phyloP scores from a whole-genome alignment of 1,140 invertebrate species.

The Carposina sasakii region DNA sequence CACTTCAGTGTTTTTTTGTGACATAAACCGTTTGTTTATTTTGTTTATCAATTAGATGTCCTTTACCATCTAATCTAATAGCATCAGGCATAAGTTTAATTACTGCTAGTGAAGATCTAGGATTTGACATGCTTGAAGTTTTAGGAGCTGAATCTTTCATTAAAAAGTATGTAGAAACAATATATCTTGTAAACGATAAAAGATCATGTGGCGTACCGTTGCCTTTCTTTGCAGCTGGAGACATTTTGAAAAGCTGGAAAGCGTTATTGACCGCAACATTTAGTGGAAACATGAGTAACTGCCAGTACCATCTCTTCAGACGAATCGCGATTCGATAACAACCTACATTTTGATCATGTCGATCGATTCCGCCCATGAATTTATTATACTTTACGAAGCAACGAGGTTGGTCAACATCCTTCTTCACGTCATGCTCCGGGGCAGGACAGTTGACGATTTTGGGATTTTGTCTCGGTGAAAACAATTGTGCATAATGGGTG shows the following conservation, averaged over 20 bases:
- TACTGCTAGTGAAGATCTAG: slow-evolving; percentile 10
- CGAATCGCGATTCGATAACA: slow-evolving; percentile 40
- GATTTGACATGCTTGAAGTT: slow-evolving; percentile 6
- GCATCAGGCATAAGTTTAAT: slow-evolving; percentile 7
- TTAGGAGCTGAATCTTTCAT: slow-evolving; percentile 12
- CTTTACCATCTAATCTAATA: slow-evolving; percentile 9
- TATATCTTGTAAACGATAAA: slow-evolving; percentile 15
- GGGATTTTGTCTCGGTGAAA: too few species aligned
- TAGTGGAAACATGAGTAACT: slow-evolving; percentile 37
- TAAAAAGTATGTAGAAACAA: slow-evolving; percentile 15
- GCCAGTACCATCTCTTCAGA: slow-evolving; percentile 52
- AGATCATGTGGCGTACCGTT: slow-evolving; percentile 10
- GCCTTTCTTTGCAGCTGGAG: slow-evolving; percentile 11
- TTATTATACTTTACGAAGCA: slow-evolving; percentile 37
- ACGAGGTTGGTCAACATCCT: slow-evolving; percentile 27
- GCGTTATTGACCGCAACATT: slow-evolving; percentile 42
- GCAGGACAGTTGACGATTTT: too few species aligned
- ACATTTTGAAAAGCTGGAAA: slow-evolving; percentile 34
- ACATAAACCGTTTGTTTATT: slow-evolving; percentile 11
- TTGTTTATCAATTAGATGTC: slow-evolving; percentile 6
- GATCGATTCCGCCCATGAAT: slow-evolving; percentile 44
- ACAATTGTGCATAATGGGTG: too few species aligned
- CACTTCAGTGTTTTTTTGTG: slow-evolving; percentile 14
- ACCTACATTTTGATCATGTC: slow-evolving; percentile 47
- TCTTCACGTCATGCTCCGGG: too few species aligned